Evolutionary conservation across 2,888 invertebrate genomes (phyloP).

Genomic region (Trileptium ribeirensis): DNA sequence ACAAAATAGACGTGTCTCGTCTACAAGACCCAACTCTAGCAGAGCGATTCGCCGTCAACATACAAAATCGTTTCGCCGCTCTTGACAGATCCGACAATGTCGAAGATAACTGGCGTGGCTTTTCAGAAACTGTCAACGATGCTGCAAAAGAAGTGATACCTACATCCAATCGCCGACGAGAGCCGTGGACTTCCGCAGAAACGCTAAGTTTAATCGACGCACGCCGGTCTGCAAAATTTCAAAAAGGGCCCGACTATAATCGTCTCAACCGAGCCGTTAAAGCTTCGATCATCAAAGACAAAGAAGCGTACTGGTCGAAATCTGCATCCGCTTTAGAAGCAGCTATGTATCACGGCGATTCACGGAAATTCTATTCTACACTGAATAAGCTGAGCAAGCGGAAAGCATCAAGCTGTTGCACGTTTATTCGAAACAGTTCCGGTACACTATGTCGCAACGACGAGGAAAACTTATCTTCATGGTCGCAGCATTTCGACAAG

Average conservation of each 20-base stretch:
- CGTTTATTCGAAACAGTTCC: not conserved
- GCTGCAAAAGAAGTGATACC: too few relatives aligned
- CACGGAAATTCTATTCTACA: not conserved
- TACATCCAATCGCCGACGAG: too few relatives aligned
- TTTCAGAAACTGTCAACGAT: too few relatives aligned
- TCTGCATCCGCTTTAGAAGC: not conserved
- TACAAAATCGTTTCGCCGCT: too few relatives aligned
- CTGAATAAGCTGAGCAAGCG: not conserved
- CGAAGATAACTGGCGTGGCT: too few relatives aligned
- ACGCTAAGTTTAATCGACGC: not conserved
- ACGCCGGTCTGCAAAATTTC: not conserved
- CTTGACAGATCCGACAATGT: too few relatives aligned
- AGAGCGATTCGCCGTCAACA: too few relatives aligned
- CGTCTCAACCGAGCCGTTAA: not conserved
- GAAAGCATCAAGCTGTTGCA: not conserved
- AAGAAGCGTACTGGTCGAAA: not conserved
- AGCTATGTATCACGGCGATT: not conserved
- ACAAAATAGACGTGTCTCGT: too few relatives aligned
- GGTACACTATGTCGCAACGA: not conserved
- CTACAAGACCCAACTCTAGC: too few relatives aligned
- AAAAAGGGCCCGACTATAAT: not conserved
- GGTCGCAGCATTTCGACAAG: not conserved
- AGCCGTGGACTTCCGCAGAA: too few relatives aligned
- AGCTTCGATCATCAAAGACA: not conserved
- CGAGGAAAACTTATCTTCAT: not conserved